Conservation (phyloP, 2,113 vertebrate genomes). For the Crotalus horridus region DNA sequence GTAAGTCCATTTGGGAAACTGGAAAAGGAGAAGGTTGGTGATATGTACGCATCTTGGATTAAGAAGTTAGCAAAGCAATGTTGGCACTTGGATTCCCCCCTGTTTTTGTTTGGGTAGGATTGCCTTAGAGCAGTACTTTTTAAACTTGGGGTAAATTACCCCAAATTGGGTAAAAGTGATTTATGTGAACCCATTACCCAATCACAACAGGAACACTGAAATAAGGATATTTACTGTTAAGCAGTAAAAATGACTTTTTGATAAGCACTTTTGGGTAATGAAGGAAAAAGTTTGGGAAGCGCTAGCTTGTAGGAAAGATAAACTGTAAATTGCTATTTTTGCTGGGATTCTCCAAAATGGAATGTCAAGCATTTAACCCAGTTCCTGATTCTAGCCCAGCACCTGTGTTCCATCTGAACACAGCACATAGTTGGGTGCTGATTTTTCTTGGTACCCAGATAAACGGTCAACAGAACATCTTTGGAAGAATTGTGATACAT, state of each 20-base stretch:
- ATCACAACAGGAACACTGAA: background rate
- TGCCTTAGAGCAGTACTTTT: background rate
- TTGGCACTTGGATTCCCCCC: background rate
- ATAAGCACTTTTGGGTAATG: background rate
- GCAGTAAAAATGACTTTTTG: background rate
- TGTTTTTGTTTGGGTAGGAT: background rate
- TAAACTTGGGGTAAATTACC: background rate
- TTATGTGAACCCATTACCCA: background rate
- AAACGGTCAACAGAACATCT: background rate
- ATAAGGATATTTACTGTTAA: background rate
- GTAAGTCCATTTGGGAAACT: background rate
- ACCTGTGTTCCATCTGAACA: background rate
- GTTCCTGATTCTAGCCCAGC: background rate
- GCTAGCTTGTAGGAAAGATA: background rate
- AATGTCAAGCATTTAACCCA: background rate
- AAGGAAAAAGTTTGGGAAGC: background rate
- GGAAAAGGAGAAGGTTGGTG: background rate
- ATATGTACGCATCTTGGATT: background rate
- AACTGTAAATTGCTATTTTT: background rate
- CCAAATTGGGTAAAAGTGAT: background rate
- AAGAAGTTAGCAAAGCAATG: background rate
- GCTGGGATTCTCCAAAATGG: background rate
- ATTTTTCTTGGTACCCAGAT: background rate
- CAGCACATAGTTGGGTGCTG: background rate
- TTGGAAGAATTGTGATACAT: background rate